These are phyloP conservation scores for Aethina tumida DNA, from an alignment of 1,140 invertebrate genomes.

Conservation along the genomic window DNA sequence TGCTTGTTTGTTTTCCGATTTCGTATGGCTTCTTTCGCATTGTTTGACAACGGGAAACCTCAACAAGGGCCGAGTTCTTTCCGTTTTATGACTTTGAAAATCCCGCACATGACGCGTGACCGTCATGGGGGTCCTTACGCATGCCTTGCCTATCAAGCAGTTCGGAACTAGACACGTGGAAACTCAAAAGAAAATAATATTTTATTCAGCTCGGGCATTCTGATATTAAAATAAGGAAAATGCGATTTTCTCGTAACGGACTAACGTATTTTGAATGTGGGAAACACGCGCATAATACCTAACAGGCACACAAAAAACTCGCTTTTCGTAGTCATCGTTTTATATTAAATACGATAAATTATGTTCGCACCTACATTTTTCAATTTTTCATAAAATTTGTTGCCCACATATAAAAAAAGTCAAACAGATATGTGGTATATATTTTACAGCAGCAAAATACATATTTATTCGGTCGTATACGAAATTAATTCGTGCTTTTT, in stretches of 20 bases:
- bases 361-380: too few relatives aligned
- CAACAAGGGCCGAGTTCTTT: slow-evolving; percentile 2
- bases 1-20: background rate
- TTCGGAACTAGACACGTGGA: slow-evolving; percentile 1
- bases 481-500: too few relatives aligned
- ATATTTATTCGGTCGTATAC: too few relatives aligned
- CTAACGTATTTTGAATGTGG: slow-evolving; percentile 2
- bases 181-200: slow-evolving; percentile 4
- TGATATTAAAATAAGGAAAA: slow-evolving; percentile 3
- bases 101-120: slow-evolving; percentile 1
- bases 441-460: too few relatives aligned
- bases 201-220: slow-evolving; percentile 2
- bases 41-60: slow-evolving; percentile 1
- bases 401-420: too few relatives aligned
- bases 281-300: background rate
- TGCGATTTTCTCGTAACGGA: slow-evolving; percentile 4
- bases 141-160: slow-evolving; percentile 4
- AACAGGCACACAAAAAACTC: too few relatives aligned
- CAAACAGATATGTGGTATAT: too few relatives aligned
- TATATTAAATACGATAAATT: too few relatives aligned
- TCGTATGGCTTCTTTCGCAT: slow-evolving; percentile 1
- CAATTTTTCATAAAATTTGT: too few relatives aligned
- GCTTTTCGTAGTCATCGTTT: too few relatives aligned
- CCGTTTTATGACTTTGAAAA: slow-evolving; percentile 3
- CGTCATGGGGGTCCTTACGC: too few relatives aligned